phyloP scores from a whole-genome alignment of 2,113 vertebrate species.

The Choloepus hoffmanni region DNA sequence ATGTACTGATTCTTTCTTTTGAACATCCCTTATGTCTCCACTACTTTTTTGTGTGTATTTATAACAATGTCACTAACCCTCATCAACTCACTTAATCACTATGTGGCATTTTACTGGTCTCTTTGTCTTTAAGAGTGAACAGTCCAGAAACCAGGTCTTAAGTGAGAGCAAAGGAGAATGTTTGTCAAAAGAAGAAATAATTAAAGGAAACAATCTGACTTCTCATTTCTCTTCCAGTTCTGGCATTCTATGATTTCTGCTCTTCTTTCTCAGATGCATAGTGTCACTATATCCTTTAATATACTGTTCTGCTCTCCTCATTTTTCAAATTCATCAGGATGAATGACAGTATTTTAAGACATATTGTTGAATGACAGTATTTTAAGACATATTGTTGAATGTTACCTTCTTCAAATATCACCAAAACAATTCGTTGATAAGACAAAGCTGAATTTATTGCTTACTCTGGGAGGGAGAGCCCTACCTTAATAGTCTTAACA shows the following conservation, averaged over 20 bases:
- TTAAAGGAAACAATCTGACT: background rate
- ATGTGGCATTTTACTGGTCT: background rate
- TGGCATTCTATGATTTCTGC: background rate
- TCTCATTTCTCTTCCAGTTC: background rate
- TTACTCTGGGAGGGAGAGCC: background rate
- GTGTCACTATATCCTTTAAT: background rate
- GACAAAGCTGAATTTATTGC: background rate
- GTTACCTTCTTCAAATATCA: background rate
- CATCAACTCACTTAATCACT: background rate
- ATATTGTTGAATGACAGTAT: background rate
- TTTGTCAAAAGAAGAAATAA: background rate
- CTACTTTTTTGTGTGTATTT: background rate
- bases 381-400: background rate
- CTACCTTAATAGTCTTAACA: background rate
- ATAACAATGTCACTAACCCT: background rate
- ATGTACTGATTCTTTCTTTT: background rate
- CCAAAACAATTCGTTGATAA: background rate
- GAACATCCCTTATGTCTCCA: background rate
- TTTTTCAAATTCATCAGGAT: background rate
- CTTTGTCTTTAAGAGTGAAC: background rate
- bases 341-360: background rate
- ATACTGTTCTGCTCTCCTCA: background rate
- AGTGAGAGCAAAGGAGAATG: background rate
- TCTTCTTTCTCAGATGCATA: background rate
- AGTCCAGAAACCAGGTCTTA: background rate